A percentile compares a stretch with the other conserved stretches of the same genome.
Conservation (phyloP, 2,113 vertebrate genomes). For the Thalassarche chlororhynchos region DNA sequence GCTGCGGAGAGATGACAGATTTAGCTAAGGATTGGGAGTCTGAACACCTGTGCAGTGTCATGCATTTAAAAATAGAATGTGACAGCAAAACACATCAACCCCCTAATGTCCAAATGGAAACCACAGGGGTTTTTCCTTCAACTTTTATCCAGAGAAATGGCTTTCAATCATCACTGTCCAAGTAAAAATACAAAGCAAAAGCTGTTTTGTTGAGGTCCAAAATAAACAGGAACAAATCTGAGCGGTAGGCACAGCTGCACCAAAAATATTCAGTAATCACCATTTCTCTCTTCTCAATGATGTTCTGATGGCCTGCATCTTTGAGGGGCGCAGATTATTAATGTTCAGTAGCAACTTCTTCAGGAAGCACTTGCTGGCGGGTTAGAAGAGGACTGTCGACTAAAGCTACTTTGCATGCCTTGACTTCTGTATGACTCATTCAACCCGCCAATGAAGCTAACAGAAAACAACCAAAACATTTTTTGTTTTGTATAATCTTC, state of each 20-base stretch:
- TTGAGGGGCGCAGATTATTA: neutral
- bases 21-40: conserved; percentile 25
- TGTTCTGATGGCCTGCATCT: neutral
- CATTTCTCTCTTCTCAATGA: neutral
- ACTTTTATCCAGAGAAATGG: conserved; percentile 5
- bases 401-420: neutral
- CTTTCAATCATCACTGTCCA: neutral
- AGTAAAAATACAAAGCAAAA: neutral
- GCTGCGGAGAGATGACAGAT: conserved; percentile 42
- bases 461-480: neutral
- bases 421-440: neutral
- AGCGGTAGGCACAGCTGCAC: neutral
- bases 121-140: conserved; percentile 29
- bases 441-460: neutral
- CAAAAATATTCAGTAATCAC: neutral
- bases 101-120: conserved; percentile 53
- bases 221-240: neutral
- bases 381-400: neutral
- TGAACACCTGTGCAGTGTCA: conserved; percentile 66
- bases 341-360: neutral
- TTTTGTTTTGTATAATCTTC: neutral
- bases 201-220: neutral
- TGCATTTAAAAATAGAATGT: conserved; percentile 55
- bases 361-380: neutral
- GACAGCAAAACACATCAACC: conserved; percentile 51